These are phyloP conservation scores for Trichonephila inaurata DNA, from an alignment of 1,140 invertebrate species.

Conservation along the genomic window DNA sequence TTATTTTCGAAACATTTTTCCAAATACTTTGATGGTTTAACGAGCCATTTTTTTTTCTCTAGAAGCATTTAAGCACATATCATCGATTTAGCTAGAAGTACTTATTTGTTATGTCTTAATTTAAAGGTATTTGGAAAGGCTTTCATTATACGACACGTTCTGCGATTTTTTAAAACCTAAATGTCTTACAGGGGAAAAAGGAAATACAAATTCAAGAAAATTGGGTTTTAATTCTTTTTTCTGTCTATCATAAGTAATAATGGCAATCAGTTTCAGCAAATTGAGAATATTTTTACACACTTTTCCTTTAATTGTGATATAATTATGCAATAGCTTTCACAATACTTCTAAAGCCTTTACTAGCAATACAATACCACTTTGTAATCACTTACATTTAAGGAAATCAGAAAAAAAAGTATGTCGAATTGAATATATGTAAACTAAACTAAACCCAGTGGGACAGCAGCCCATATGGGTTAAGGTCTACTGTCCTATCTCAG, in stretches of 20 bases:
- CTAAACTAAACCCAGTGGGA: too few species aligned
- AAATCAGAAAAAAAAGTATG: too few species aligned
- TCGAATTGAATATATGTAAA: too few species aligned
- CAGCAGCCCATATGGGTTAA: too few species aligned
- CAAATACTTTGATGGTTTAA: constrained; percentile 31
- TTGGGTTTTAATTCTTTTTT: background rate
- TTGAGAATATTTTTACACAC: background rate
- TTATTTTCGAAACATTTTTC: constrained; percentile 33
- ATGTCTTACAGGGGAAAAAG: background rate
- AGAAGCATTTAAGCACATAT: constrained; percentile 24
- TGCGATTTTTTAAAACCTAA: background rate
- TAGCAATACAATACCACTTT: too few species aligned
- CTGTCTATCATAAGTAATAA: too few species aligned
- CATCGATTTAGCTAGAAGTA: constrained; percentile 22
- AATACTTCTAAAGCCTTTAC: too few species aligned
- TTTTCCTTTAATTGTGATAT: background rate
- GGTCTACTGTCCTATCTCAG: too few species aligned
- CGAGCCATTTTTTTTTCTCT: background rate
- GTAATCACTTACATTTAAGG: too few species aligned
- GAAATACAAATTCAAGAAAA: background rate
- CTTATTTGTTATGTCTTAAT: constrained; percentile 30
- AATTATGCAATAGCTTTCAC: too few species aligned
- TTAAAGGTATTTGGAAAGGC: background rate
- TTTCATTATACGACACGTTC: background rate
- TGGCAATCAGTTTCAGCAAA: too few species aligned